Conservation (phyloP, 2,888 invertebrate species). For the Adela reaumurella region DNA sequence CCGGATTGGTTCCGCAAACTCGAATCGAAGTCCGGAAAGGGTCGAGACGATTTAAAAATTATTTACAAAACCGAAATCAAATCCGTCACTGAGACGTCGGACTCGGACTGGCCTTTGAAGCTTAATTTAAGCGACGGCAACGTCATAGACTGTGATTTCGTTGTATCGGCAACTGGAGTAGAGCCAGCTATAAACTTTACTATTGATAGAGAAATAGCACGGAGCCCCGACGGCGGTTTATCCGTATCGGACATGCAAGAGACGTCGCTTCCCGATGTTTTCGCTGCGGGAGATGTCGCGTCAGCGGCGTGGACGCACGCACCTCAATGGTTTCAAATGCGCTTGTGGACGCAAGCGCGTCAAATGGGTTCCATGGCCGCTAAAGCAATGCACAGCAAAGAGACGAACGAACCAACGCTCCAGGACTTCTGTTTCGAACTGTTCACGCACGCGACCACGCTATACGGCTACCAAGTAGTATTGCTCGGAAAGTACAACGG, state of each 20-base stretch:
- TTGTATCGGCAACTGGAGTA: conserved; percentile 96
- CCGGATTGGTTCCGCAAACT: conserved; percentile 91
- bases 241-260: conserved; percentile 81
- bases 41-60: conserved; percentile 52
- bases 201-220: conserved; percentile 47
- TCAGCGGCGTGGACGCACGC: conserved; percentile 73
- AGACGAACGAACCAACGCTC: conserved; percentile 60
- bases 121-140: conserved; percentile 71
- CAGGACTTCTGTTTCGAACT: conserved; percentile 97
- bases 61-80: conserved; percentile 59
- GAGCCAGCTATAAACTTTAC: conserved; percentile 60
- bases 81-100: conserved; percentile 29
- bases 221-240: conserved; percentile 75
- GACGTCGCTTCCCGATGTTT: conserved; percentile 74
- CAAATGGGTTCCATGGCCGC: conserved; percentile 97
- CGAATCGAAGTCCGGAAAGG: conserved; percentile 49
- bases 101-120: conserved; percentile 63
- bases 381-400: conserved; percentile 73
- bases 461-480: conserved; percentile 89
- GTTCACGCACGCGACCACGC: conserved; percentile 92
- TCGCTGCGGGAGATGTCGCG: conserved; percentile 95
- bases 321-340: conserved; percentile 89
- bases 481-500: conserved; percentile 91
- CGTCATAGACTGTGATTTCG: conserved; percentile 76
- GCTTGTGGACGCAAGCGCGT: conserved; percentile 96